Percentiles rank a stretch among this genome's conserved stretches.
These are phyloP conservation scores for Drosophila nannoptera DNA, from an alignment of 1,140 invertebrate genomes.

Conservation along the genomic window DNA sequence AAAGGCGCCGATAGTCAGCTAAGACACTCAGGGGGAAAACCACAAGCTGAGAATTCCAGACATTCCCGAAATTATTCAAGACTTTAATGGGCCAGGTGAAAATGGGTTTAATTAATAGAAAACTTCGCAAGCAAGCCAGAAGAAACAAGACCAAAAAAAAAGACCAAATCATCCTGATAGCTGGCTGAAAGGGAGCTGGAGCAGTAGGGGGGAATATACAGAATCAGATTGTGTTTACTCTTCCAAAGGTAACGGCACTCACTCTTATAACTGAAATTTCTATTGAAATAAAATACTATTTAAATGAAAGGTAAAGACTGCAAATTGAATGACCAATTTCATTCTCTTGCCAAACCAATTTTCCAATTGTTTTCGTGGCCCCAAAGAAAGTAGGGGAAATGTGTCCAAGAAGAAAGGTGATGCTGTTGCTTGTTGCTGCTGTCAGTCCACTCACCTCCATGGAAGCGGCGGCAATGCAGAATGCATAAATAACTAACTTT, in stretches of 20 bases:
- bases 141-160: conserved; percentile 5
- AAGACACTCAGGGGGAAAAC: background rate
- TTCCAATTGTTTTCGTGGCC: background rate
- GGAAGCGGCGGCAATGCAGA: conserved; percentile 43
- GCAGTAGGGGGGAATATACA: background rate
- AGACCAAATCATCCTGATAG: conserved; percentile 3
- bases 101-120: conserved; percentile 37
- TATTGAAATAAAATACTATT: no score
- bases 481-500: conserved; percentile 4
- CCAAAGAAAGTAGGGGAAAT: background rate
- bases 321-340: background rate
- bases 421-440: conserved; percentile 14
- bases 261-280: background rate
- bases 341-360: background rate
- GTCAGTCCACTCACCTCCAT: conserved; percentile 61
- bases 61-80: background rate
- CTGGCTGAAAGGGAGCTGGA: background rate
- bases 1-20: background rate
- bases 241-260: background rate
- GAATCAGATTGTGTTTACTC: conserved; percentile 1
- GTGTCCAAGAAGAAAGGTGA: conserved; percentile 3
- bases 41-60: background rate
- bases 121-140: conserved; percentile 12
- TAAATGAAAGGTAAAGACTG: background rate
- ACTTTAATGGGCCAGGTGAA: conserved; percentile 11